Base-by-base conservation (phyloP, 2,888 invertebrate genomes). In the Diarsia rubi region DNA sequence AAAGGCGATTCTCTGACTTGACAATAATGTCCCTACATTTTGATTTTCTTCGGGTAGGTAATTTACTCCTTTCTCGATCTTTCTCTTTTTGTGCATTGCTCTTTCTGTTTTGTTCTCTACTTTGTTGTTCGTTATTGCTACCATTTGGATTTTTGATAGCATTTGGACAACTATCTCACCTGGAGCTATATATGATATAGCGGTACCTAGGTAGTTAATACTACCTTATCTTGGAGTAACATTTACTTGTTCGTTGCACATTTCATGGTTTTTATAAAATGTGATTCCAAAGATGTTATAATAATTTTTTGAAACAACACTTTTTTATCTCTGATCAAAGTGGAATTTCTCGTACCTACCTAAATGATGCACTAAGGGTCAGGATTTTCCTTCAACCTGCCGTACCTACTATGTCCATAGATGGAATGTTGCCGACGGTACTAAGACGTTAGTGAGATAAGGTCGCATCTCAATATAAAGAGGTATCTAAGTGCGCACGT, bases 381-480 rank as follows among this genome's bases (percentile, higher is more conserved):
- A 65, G 4, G 11, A 66, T 72, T 52, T 63, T 60, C 63, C 37
- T 59, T 27, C 54, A 47, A 54, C 27, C 52, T 57, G 4, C 27
- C 16, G 11, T 44, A 60, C 16, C 8, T 44, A 60, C n/a, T 57
- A 16, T 47, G 37, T 31, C 47, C n/a, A 12, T 27, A 54, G 6
- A 49, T 24, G 14, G 42, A 52, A 68, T 69, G 5, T 59, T 45
- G 45, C 45, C 31, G 49, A 60, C 52, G 57, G 2, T 44, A 68
- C 44, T 27, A 66, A 24, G 21, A 57, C 16, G 24, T 69, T 57
- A 64, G 31, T 65, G 37, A 64, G 19, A 73, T 72, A 68, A 77
- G 72, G 64, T 81, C 67, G 47, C 57, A 70, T 52, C 62, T 67
- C 60, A 70, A 31, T 21, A 59, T 49, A 80, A 44, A 75, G 65